Base-by-base conservation (phyloP, 2,113 vertebrate genomes). In the Pardalotus punctatus region DNA sequence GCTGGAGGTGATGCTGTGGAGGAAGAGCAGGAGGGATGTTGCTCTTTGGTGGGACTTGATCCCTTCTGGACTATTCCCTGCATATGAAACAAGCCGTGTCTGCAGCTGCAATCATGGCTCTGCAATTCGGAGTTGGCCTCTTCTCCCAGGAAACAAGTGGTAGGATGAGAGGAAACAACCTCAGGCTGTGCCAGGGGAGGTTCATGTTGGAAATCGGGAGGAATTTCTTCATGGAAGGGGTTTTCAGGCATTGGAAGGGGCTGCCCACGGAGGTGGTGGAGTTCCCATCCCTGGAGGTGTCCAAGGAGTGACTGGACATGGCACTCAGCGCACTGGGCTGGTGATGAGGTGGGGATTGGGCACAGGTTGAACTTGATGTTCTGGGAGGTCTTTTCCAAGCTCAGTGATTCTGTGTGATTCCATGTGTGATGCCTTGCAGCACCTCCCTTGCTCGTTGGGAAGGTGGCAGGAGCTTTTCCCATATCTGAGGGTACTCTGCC, bases 11-110 rank as follows among this genome's bases (percentile, higher is more conserved):
- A 11, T 77, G 73, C 36, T 71, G 54, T 9, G 25, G n/a, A 0
- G 28, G 79, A 20, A 45, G 76, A 29, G 9, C 56, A 18, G 57
- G 47, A 42, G 38, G 29, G 45, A 2, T 50, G 8, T 19, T n/a
- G 23, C 42, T 40, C 36, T 53, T 40, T 31, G 33, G 43, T 81
- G 40, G 81, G 40, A 48, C 38, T 16, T 3, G 2, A 29, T 48
- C 65, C 28, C 0, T 69, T 64, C 17, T 12, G 3, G 78, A 40
- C 50, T 61, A 0, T 64, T 54, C 76, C 36, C 56, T 22, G 72
- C 51, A 5, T 12, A 0, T 23, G 54, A 28, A 69, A 35, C 36
- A 14, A 45, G 57, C 13, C 0, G 0, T 11, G 70, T 61, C 18
- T 64, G 74, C 61, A 40, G n/a, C 58, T 47, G 43, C 83, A 79